Evolutionary conservation across 2,888 invertebrate species (phyloP).

Genomic region (Tetragonisca angustula): DNA sequence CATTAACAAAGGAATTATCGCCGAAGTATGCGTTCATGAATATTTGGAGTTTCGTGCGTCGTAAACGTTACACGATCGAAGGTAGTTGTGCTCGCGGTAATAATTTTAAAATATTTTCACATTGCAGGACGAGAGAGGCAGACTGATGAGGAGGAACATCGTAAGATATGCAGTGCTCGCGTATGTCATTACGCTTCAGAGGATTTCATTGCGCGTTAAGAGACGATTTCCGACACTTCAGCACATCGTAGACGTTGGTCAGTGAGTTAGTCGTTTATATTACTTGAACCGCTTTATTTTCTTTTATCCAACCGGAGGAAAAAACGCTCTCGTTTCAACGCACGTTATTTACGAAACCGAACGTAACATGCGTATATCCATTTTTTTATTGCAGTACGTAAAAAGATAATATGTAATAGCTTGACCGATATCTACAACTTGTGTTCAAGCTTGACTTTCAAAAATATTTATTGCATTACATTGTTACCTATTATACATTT

Average conservation of each 20-base stretch:
- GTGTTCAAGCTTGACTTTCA: background rate
- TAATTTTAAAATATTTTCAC: conserved; percentile 60
- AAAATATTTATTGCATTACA: background rate
- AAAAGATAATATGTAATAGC: background rate
- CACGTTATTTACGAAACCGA: conserved; percentile 2
- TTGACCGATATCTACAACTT: background rate
- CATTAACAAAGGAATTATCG: conserved; percentile 4
- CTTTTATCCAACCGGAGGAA: background rate
- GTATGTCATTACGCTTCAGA: conserved; percentile 94
- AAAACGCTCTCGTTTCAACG: background rate
- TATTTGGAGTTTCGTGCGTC: too few relatives aligned
- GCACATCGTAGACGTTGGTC: conserved; percentile 95
- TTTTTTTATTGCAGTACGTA: background rate
- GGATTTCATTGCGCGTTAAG: conserved; percentile 94
- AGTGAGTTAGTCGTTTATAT: conserved; percentile 79
- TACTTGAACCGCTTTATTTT: conserved; percentile 5
- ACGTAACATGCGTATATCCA: background rate
- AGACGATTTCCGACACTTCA: conserved; percentile 95
- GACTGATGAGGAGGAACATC: conserved; percentile 95
- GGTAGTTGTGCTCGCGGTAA: background rate
- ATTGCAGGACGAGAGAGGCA: conserved; percentile 93
- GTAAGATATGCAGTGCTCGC: conserved; percentile 95
- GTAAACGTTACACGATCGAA: background rate
- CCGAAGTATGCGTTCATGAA: background rate
- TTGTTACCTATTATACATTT: background rate